These are phyloP conservation scores for Scomber japonicus DNA, from an alignment of 2,113 vertebrate genomes.

Conservation along the genomic window DNA sequence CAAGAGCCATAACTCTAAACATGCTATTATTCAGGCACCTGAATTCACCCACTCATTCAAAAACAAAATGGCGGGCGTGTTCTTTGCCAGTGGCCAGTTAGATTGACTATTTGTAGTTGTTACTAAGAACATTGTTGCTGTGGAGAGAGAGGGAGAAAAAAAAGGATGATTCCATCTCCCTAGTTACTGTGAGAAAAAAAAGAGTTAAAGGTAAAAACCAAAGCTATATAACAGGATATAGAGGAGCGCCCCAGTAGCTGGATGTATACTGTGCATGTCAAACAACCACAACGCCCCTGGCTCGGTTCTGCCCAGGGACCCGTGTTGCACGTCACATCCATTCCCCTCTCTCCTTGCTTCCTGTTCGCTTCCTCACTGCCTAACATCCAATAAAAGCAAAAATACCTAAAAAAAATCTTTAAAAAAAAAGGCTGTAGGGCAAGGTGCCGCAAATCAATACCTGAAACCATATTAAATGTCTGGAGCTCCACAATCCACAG, in stretches of 20 bases:
- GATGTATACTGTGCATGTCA: no score
- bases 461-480: constrained; percentile 78
- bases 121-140: constrained; percentile 53
- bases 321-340: no score
- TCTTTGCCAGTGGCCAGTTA: constrained; percentile 41
- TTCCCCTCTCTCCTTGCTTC: no score
- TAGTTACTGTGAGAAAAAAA: constrained; percentile 51
- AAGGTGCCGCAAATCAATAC: constrained; percentile 78
- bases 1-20: constrained; percentile 31
- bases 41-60: constrained; percentile 22
- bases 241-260: no score
- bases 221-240: constrained; percentile 74
- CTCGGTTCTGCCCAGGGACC: no score
- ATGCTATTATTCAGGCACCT: constrained; percentile 60
- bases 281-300: no score
- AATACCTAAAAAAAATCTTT: no score
- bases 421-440: constrained; percentile 65
- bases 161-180: constrained; percentile 53
- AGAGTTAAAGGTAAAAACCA: constrained; percentile 75
- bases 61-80: constrained; percentile 28
- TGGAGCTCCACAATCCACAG: constrained; percentile 70
- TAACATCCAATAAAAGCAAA: no score
- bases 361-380: no score
- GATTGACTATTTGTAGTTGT: constrained; percentile 60
- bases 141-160: constrained; percentile 23